Evolutionary conservation across 2,888 invertebrate genomes (phyloP).

Genomic region (Candidula unifasciata): DNA sequence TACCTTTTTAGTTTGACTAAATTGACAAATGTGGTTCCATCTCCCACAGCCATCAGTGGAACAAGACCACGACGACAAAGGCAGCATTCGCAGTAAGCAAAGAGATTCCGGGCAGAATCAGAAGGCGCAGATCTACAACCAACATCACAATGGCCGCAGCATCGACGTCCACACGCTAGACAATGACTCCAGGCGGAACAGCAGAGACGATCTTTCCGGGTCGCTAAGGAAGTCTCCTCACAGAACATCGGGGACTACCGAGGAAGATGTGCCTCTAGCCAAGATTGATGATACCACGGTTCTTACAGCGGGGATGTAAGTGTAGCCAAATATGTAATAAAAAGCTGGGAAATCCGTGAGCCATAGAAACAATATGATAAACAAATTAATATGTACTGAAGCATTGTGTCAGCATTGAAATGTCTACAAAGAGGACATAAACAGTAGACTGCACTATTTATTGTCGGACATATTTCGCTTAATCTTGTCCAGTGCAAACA

Average conservation of each 20-base stretch:
- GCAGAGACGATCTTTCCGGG: conserved; percentile 9
- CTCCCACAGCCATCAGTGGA: neutral
- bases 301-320: conserved; percentile 39
- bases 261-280: conserved; percentile 54
- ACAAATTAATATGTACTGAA: no score
- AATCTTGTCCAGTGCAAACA: no score
- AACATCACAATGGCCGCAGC: conserved; percentile 40
- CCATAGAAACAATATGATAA: no score
- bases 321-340: neutral
- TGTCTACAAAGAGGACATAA: no score
- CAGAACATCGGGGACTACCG: conserved; percentile 17
- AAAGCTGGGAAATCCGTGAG: no score
- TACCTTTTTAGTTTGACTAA: no score
- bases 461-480: no score
- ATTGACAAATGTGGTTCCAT: neutral
- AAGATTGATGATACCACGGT: conserved; percentile 40
- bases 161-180: conserved; percentile 45
- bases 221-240: conserved; percentile 9
- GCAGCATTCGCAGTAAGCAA: conserved; percentile 50
- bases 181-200: conserved; percentile 35
- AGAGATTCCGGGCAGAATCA: conserved; percentile 12
- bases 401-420: no score
- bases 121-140: neutral
- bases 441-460: no score
- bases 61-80: conserved; percentile 40